phyloP scores from a whole-genome alignment of 2,797 vertebrate species.

The Pachyuromys duprasi region DNA sequence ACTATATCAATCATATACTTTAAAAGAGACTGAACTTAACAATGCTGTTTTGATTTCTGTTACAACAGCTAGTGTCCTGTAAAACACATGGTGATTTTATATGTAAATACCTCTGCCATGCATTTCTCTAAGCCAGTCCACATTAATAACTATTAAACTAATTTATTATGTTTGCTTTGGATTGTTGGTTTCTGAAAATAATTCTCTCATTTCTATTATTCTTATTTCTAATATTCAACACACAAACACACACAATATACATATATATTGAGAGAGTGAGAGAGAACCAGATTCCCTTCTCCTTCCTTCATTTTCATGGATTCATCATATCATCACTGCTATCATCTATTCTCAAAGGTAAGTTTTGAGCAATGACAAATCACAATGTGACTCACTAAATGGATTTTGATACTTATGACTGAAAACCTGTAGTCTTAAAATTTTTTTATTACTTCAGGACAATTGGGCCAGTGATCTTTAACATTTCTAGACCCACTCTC shows the following conservation, averaged over 20 bases:
- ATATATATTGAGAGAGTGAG: not conserved
- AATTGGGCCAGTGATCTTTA: not conserved
- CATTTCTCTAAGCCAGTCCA: not conserved
- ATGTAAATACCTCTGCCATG: not conserved
- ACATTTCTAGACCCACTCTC: not conserved
- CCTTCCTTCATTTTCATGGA: not conserved
- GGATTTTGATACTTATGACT: not conserved
- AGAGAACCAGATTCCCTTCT: not conserved
- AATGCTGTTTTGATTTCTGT: not conserved
- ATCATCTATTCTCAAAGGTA: not conserved
- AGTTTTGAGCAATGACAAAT: slow-evolving; percentile 2
- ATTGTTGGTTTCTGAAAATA: not conserved
- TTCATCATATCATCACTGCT: not conserved
- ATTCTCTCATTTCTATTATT: not conserved
- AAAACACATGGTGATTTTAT: slow-evolving; percentile 17
- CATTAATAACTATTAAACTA: not conserved
- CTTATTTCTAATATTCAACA: not conserved
- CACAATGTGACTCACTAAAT: not conserved
- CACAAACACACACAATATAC: not conserved
- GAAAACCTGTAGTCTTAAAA: slow-evolving; percentile 39
- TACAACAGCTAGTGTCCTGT: not conserved
- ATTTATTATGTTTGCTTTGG: not conserved
- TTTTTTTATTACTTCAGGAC: not conserved
- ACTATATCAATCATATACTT: not conserved
- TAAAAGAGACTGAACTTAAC: not conserved